Percentiles rank a stretch among this genome's conserved stretches.
These are phyloP conservation scores for Crocodylus rhombifer DNA, from an alignment of 2,797 vertebrate species.

Conservation along the genomic window DNA sequence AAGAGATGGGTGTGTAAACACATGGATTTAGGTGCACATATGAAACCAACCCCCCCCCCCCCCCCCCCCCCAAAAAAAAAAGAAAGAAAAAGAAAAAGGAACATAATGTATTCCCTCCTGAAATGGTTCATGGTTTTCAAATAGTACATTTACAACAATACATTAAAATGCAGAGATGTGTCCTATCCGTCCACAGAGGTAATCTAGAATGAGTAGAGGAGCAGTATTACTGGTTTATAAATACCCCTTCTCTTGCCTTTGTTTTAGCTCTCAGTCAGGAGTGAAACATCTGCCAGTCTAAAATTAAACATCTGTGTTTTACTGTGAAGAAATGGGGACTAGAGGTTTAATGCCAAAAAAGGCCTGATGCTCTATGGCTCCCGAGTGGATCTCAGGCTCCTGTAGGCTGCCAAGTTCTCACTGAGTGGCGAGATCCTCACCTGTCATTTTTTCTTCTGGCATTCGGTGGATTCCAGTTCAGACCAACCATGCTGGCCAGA, in stretches of 20 bases:
- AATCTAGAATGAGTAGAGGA: constrained; percentile 75
- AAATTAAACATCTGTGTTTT: constrained; percentile 66
- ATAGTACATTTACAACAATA: constrained; percentile 36
- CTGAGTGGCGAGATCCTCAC: not conserved
- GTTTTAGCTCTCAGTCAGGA: constrained; percentile 59
- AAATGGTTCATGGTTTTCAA: constrained; percentile 49
- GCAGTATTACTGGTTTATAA: constrained; percentile 64
- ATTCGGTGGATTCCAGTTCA: not conserved
- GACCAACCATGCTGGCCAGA: not conserved
- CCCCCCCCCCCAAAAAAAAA: too few species aligned
- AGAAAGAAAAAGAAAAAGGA: not conserved
- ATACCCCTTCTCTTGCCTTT: constrained; percentile 57
- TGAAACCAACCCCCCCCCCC: too few species aligned
- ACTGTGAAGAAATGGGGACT: constrained; percentile 13
- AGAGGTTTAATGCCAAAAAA: constrained; percentile 66
- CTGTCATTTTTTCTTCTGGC: not conserved
- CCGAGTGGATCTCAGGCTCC: not conserved
- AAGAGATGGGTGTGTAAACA: not conserved
- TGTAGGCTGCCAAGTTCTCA: not conserved
- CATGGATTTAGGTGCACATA: too few species aligned
- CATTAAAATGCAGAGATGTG: constrained; percentile 12
- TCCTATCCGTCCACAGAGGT: constrained; percentile 72
- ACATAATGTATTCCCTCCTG: not conserved
- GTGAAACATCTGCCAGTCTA: constrained; percentile 74
- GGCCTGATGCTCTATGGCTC: constrained; percentile 39